Evolutionary conservation across 2,797 vertebrate genomes (phyloP).

Genomic region (Rhinichthys osculus): DNA sequence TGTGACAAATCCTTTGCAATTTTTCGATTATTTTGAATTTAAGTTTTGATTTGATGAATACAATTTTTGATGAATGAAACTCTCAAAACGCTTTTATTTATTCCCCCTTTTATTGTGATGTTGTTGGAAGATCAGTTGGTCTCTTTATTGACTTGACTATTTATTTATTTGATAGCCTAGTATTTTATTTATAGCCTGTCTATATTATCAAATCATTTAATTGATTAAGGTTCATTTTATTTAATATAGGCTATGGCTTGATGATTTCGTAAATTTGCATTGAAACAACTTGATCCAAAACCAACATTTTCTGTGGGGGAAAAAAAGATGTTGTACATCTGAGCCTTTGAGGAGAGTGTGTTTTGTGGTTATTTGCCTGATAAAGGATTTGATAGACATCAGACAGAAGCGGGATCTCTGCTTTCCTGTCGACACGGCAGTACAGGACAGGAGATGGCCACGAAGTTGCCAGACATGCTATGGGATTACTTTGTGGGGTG

Average conservation of each 20-base stretch:
- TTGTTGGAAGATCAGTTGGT: neutral
- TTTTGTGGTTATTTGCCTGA: conserved; percentile 39
- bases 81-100: neutral
- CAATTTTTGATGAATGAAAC: neutral
- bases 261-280: no score
- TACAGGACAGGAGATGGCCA: conserved; percentile 11
- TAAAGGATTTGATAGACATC: conserved; percentile 36
- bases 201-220: neutral
- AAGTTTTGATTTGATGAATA: neutral
- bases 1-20: neutral
- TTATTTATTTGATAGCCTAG: no score
- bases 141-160: neutral
- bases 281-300: neutral
- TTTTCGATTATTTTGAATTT: neutral
- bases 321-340: neutral
- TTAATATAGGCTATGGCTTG: no score
- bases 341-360: neutral
- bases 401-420: conserved; percentile 45
- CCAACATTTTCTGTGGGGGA: neutral
- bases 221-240: neutral
- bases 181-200: neutral
- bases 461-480: conserved; percentile 39
- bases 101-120: neutral
- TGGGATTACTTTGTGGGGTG: neutral
- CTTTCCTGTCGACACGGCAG: conserved; percentile 34